phyloP scores from a whole-genome alignment of 2,797 vertebrate genomes.

The Nothura maculosa region DNA sequence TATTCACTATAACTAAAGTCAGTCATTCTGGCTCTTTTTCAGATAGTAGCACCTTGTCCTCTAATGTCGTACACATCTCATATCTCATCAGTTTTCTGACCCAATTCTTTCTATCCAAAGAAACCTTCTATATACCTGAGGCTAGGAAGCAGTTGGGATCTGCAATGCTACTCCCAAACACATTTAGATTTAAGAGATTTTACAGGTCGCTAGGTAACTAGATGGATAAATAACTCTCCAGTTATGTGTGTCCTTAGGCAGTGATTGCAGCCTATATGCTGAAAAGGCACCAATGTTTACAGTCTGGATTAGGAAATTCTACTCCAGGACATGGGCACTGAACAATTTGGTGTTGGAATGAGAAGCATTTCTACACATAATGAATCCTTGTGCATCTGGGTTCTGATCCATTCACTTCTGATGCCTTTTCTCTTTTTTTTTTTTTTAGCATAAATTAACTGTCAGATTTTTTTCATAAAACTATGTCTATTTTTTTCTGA shows the following conservation, averaged over 20 bases:
- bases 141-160: not conserved
- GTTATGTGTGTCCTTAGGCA: accelerated
- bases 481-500: not conserved
- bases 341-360: not conserved
- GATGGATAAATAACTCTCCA: not conserved
- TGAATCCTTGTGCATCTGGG: not conserved
- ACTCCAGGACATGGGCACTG: not conserved
- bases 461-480: not conserved
- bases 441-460: not conserved
- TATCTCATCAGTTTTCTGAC: not conserved
- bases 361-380: not conserved
- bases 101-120: not conserved
- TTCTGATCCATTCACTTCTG: not conserved
- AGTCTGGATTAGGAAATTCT: not conserved
- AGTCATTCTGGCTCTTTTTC: not conserved
- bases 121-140: not conserved
- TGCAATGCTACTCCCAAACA: not conserved
- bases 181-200: not conserved
- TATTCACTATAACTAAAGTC: not conserved
- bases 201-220: not conserved
- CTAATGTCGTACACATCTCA: not conserved
- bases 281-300: not conserved
- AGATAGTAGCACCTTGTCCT: not conserved
- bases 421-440: not conserved
- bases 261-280: not conserved